Percentiles rank a stretch among this genome's conserved stretches.
Evolutionary conservation across 1,140 invertebrate species (phyloP).

Genomic region (Euura lappo): DNA sequence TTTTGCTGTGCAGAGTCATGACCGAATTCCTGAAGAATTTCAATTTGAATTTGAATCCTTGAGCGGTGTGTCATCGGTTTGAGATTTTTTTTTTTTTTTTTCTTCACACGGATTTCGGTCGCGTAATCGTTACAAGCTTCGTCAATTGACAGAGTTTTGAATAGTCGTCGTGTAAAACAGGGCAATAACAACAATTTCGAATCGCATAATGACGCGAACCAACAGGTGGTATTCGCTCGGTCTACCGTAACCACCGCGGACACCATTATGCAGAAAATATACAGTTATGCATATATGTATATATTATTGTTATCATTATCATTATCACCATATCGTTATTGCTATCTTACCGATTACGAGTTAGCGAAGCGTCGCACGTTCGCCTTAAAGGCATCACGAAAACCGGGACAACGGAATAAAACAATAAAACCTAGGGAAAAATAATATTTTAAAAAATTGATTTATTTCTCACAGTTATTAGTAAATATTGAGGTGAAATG

Average conservation of each 20-base stretch:
- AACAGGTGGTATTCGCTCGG: background rate
- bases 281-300: background rate
- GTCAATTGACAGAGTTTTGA: background rate
- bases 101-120: background rate
- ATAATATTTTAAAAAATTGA: background rate
- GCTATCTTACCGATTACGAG: conserved; percentile 4
- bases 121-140: too few relatives aligned
- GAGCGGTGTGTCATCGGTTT: too few relatives aligned
- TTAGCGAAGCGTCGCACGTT: background rate
- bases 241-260: background rate
- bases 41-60: too few relatives aligned
- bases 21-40: too few relatives aligned
- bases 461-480: too few relatives aligned
- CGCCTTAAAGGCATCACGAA: background rate
- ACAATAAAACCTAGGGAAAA: background rate
- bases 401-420: background rate
- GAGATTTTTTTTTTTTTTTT: background rate
- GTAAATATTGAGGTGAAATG: too few relatives aligned
- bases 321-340: conserved; percentile 1
- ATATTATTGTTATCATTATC: conserved; percentile 1
- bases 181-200: background rate
- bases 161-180: background rate
- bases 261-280: background rate
- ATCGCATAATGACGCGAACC: background rate
- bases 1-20: too few relatives aligned